Evolutionary conservation across 2,888 invertebrate genomes (phyloP), one percentile per base, ranked within the genome.

Genomic region (Chrysolina americana): DNA sequence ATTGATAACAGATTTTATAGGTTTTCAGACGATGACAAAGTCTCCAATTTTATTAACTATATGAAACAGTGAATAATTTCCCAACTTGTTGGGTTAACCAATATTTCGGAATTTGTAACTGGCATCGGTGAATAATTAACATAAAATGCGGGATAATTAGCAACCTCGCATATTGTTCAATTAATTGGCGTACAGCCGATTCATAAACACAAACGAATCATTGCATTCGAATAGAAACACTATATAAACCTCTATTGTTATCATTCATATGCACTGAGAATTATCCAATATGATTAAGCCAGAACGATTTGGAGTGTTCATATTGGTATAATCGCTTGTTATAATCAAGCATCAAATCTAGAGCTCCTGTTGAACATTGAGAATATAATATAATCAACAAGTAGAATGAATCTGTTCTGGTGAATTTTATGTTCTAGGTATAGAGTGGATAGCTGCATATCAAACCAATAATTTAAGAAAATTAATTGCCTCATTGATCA

Each of bases 221-320:
- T 28, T 59, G 23, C 23, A 28, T 59, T 59, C 15, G 23, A 59
- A 59, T 28, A 28, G 15, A 28, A 13, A 28, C 10, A 59, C 23
- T 28, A 28, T 59, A n/a, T n/a, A n/a, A n/a, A 59, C 13, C 15
- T 59, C 59, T 28, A n/a, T 59, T 59, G 28, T 59, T 59, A 28
- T n/a, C 13, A 4, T 59, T 23, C 15, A 59, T 53, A 15, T 11
- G 13, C 28, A 23, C 28, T 23, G 59, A 28, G 15, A 28, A 59
- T 59, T 15, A 28, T 59, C n/a, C 15, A 50, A 17, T 17, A 50
- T 17, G 8, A n/a, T 17, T n/a, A 17, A 50, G 15, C 50, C 2
- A 50, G 50, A n/a, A 1, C n/a, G 6, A 50, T 50, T 50, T 6
- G n/a, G 8, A 50, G 50, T 44, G 44, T 44, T 44, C 2, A 10